These are phyloP conservation scores for Zeus faber DNA, from an alignment of 2,113 vertebrate species.

Conservation along the genomic window DNA sequence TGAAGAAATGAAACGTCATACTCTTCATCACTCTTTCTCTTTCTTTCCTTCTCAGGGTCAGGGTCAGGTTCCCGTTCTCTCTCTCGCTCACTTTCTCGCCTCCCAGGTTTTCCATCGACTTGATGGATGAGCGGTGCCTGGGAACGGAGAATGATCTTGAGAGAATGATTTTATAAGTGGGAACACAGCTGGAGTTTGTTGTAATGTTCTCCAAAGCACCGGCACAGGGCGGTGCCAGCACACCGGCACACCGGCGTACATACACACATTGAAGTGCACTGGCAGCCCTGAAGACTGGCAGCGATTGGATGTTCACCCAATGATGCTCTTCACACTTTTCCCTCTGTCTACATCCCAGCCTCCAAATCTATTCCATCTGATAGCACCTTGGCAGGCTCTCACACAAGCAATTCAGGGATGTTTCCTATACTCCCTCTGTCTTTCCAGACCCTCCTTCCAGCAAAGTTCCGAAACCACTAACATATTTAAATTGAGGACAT, in stretches of 20 bases:
- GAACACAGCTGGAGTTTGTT: neutral
- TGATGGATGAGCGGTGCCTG: neutral
- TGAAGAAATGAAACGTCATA: neutral
- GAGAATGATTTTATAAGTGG: no score
- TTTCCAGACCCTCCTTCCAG: neutral
- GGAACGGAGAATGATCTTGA: neutral
- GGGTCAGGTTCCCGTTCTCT: no score
- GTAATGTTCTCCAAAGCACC: constrained; percentile 1
- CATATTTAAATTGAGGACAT: no score
- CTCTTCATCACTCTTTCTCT: no score
- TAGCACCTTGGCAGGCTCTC: neutral
- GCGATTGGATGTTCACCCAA: neutral
- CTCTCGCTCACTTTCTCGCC: neutral
- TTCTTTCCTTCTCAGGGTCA: neutral
- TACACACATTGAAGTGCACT: neutral
- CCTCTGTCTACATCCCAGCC: neutral
- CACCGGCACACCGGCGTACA: neutral
- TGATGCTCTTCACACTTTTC: neutral
- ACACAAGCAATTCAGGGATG: neutral
- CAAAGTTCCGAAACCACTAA: no score
- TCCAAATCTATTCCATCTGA: neutral
- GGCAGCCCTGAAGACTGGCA: no score
- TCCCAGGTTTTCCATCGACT: neutral
- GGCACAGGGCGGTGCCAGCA: neutral
- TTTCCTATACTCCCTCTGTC: neutral